Percentiles rank a stretch among this genome's conserved stretches.
These are phyloP conservation scores for Trichoplusia ni DNA, from an alignment of 1,140 invertebrate species.

Conservation along the genomic window DNA sequence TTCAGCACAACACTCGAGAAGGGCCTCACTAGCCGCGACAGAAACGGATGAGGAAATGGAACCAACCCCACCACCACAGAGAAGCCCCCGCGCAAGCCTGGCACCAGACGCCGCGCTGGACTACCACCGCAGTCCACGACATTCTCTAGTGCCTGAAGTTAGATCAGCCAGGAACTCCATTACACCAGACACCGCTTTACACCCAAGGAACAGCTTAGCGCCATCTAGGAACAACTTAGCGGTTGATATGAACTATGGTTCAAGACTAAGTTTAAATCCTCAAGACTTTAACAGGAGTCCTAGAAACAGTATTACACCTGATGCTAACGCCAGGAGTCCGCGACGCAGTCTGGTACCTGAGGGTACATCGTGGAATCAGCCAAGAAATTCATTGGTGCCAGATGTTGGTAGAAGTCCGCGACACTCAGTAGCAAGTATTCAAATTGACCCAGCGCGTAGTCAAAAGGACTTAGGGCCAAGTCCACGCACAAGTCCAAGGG, in stretches of 20 bases:
- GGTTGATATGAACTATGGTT: conserved; percentile 80
- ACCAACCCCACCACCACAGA: conserved; percentile 67
- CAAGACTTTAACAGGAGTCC: conserved; percentile 84
- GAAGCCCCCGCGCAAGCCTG: conserved; percentile 84
- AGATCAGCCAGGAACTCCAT: conserved; percentile 83
- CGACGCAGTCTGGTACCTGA: conserved; percentile 84
- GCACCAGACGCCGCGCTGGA: conserved; percentile 83
- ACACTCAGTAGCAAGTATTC: conserved; percentile 82
- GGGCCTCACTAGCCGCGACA: conserved; percentile 70
- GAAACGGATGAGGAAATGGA: conserved; percentile 77
- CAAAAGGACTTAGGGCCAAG: conserved; percentile 84
- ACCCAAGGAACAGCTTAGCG: conserved; percentile 75
- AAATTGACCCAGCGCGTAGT: conserved; percentile 77
- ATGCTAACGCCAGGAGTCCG: conserved; percentile 79
- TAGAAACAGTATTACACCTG: conserved; percentile 84
- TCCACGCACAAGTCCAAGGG: conserved; percentile 82
- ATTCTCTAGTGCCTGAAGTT: conserved; percentile 83
- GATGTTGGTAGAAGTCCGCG: conserved; percentile 82
- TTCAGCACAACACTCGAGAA: conserved; percentile 70
- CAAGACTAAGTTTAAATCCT: conserved; percentile 82
- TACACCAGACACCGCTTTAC: conserved; percentile 80
- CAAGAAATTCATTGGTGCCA: conserved; percentile 73
- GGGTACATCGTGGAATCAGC: conserved; percentile 78
- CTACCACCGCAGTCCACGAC: conserved; percentile 83
- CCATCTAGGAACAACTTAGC: conserved; percentile 84